These are phyloP conservation scores for Muscidifurax raptorellus DNA, from an alignment of 1,140 invertebrate species.

Conservation along the genomic window DNA sequence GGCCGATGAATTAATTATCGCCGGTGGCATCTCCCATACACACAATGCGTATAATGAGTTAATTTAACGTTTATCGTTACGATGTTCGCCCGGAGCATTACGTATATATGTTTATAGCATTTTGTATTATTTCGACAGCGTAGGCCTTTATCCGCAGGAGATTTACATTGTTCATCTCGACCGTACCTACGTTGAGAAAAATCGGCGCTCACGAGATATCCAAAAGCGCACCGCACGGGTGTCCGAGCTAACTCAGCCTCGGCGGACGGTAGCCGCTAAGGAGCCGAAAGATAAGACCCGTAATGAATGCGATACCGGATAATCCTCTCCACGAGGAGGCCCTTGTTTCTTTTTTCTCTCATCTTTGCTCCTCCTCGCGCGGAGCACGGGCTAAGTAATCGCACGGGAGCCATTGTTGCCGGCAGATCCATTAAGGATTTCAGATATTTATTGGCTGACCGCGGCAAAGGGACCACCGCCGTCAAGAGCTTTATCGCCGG, in stretches of 20 bases:
- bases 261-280: conserved; percentile 61
- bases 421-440: conserved; percentile 67
- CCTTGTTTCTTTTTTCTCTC: neutral
- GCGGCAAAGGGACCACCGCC: neutral
- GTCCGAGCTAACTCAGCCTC: neutral
- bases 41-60: conserved; percentile 18
- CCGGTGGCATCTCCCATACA: too few species aligned
- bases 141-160: too few species aligned
- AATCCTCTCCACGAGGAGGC: neutral
- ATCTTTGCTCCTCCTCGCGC: neutral
- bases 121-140: too few species aligned
- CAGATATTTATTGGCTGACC: conserved; percentile 63
- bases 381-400: conserved; percentile 54
- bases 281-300: conserved; percentile 64
- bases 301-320: conserved; percentile 67
- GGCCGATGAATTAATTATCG: conserved; percentile 23
- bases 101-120: too few species aligned
- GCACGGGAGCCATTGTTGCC: conserved; percentile 65
- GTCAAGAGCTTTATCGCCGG: conserved; percentile 46
- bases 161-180: too few species aligned
- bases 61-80: conserved; percentile 26
- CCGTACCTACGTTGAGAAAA: too few species aligned
- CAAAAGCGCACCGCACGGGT: neutral
- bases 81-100: too few species aligned
- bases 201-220: too few species aligned